A percentile compares a stretch with the other conserved stretches of the same genome.
Evolutionary conservation across 2,797 vertebrate genomes (phyloP).

Genomic region (Melopsittacus undulatus): DNA sequence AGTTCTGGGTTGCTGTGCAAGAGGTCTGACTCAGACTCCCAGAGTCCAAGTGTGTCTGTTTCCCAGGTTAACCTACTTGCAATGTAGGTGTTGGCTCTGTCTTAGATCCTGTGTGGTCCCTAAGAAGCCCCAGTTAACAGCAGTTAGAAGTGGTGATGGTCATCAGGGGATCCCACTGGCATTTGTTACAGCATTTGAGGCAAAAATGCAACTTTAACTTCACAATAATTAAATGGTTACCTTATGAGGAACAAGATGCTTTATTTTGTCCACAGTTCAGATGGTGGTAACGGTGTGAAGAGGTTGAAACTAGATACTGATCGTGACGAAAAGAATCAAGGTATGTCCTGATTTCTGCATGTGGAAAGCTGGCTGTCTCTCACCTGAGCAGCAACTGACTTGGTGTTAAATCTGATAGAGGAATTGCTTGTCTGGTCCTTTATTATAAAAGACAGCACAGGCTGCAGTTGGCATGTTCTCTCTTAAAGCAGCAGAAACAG

Average conservation of each 20-base stretch:
- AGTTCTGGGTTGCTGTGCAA: neutral
- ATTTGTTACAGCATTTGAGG: neutral
- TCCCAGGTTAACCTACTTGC: neutral
- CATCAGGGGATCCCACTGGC: neutral
- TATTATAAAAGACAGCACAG: neutral
- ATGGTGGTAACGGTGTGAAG: constrained; percentile 89
- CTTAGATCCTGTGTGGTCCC: neutral
- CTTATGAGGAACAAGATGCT: neutral
- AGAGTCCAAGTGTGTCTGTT: neutral
- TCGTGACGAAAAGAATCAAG: constrained; percentile 83
- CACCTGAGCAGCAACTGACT: neutral
- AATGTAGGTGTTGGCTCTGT: neutral
- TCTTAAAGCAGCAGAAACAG: neutral
- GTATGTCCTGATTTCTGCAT: constrained; percentile 68
- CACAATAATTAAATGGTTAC: neutral
- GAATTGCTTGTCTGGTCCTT: neutral
- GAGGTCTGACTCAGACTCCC: neutral
- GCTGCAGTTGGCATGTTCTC: accelerated
- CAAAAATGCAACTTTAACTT: neutral
- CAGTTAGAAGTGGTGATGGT: neutral
- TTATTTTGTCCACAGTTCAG: constrained; percentile 80
- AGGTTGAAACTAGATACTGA: constrained; percentile 87
- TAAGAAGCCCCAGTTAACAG: neutral
- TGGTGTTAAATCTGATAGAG: neutral
- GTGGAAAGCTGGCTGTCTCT: neutral